Evolutionary conservation across 2,888 invertebrate species (phyloP).

Genomic region (Zygothrica quintamaculata): DNA sequence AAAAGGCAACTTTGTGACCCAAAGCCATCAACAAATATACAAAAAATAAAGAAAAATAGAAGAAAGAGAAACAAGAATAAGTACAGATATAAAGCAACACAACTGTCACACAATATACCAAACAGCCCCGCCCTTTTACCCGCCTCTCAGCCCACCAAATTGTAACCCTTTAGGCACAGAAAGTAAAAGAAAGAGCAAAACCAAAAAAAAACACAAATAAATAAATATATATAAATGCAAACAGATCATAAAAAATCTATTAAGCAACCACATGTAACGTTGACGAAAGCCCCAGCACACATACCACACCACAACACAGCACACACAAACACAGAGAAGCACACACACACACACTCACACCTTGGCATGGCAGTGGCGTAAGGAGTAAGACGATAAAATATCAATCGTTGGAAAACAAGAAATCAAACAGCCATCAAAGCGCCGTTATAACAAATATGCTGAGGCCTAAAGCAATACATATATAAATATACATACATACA

Average conservation of each 20-base stretch:
- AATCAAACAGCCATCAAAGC: conserved; percentile 82
- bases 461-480: background rate
- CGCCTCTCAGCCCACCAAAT: background rate
- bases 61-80: conserved; percentile 2
- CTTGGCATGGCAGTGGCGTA: conserved; percentile 18
- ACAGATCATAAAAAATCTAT: conserved; percentile 81
- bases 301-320: conserved; percentile 7
- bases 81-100: conserved; percentile 9
- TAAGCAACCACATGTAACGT: conserved; percentile 74
- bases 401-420: conserved; percentile 80
- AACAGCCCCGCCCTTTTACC: background rate
- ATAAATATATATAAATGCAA: conserved; percentile 67
- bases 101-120: conserved; percentile 11
- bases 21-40: conserved; percentile 2
- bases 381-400: conserved; percentile 69
- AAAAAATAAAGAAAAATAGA: background rate
- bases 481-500: conserved; percentile 3
- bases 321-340: conserved; percentile 27
- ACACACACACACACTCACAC: conserved; percentile 5
- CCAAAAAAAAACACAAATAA: conserved; percentile 19
- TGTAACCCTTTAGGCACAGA: conserved; percentile 59
- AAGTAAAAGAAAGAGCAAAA: conserved; percentile 32
- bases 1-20: conserved; percentile 27
- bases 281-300: conserved; percentile 46
- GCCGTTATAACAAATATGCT: conserved; percentile 64